Base-by-base conservation (phyloP, 2,797 vertebrate species). In the Aphelocoma californica region DNA sequence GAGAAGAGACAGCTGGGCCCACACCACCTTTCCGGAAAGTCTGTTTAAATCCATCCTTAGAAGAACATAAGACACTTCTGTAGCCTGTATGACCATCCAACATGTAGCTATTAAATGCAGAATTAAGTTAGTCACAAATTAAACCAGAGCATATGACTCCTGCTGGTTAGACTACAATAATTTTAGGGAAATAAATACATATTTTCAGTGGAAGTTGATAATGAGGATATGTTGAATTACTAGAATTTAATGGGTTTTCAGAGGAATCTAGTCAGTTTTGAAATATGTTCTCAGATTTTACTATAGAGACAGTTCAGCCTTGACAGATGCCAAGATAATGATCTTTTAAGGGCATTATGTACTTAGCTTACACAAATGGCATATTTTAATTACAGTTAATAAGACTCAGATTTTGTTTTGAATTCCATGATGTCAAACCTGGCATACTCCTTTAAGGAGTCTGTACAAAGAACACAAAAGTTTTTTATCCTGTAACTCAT, bases 321-420 rank as follows among this genome's bases (percentile, higher is more conserved):
- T 81, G 84, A 81, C 58, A 82, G 61, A 92, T 95, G 81, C 91
- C 81, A 92, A 93, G 97, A 97, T 97, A 98, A 93, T 14, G 78
- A 97, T 95, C 96, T 95, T 91, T 81, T 61, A 81, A 93, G 89
- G 93, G 67, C 92, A 96, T 83, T 87, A 87, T 96, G 97, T 97
- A 91, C 97, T 95, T 96, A 96, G 82, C 85, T 97, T 96, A 97
- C 93, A 97, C 92, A 96, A 97, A 95, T 92, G 95, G 93, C 92
- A 86, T 93, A 93, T 97, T 97, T 97, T 97, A 97, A 97, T 97
- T 97, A 81, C 74, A 90, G 92, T 83, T 98, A 97, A 98, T 96
- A 95, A 96, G 95, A 97, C 89, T 92, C 97, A 97, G 96, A 97
- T 97, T 98, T 96, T 97, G 95, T 97, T 97, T 97, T 96, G 72